Evolutionary conservation across 1,140 invertebrate genomes (phyloP).

Genomic region (Stegodyphus mimosarum): DNA sequence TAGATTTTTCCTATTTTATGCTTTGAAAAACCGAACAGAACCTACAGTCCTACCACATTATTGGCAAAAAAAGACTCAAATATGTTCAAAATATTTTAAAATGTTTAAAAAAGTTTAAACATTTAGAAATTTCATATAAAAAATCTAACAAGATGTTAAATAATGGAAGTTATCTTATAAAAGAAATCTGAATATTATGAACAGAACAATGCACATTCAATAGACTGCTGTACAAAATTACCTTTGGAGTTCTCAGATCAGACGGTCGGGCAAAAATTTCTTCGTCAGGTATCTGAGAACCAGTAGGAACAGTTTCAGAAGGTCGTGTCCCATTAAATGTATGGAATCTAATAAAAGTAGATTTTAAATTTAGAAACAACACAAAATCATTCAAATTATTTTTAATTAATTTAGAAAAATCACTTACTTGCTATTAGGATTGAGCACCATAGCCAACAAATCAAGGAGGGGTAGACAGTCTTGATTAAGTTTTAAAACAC

Average conservation of each 20-base stretch:
- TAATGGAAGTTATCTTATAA: too few relatives aligned
- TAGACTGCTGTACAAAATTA: constrained; percentile 58
- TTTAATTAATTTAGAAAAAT: constrained; percentile 36
- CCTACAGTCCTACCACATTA: too few relatives aligned
- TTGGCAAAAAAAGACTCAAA: too few relatives aligned
- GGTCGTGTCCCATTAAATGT: constrained; percentile 87
- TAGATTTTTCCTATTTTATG: too few relatives aligned
- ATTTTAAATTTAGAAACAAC: not conserved
- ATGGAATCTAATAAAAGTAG: constrained; percentile 80
- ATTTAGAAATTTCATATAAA: too few relatives aligned
- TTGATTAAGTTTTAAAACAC: constrained; percentile 88
- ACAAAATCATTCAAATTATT: not conserved
- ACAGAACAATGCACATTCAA: not conserved
- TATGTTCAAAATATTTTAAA: too few relatives aligned
- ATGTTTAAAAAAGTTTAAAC: too few relatives aligned
- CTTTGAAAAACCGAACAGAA: too few relatives aligned
- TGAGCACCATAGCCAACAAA: constrained; percentile 91
- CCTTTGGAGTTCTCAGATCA: constrained; percentile 70
- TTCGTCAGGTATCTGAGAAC: constrained; percentile 75
- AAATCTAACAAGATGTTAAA: too few relatives aligned
- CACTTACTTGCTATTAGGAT: constrained; percentile 88
- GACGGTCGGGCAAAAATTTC: constrained; percentile 85
- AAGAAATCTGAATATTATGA: too few relatives aligned
- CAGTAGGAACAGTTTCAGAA: constrained; percentile 80
- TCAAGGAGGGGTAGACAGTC: constrained; percentile 95